Conservation (phyloP, 2,797 vertebrate genomes). For the Chromis chromis region DNA sequence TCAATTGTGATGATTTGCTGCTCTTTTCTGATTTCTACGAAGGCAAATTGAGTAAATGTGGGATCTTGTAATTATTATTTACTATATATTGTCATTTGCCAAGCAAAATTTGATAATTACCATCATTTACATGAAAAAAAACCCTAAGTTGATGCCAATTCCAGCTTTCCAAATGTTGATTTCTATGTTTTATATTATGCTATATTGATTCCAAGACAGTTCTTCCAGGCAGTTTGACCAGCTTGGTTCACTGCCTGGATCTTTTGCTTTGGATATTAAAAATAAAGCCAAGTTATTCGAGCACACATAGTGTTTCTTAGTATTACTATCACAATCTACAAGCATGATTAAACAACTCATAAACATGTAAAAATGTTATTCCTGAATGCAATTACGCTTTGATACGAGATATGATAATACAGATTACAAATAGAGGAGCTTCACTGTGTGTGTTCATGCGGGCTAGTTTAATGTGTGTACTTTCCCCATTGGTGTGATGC, state of each 20-base stretch:
- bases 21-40: too few species aligned
- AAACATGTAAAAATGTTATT: conserved; percentile 15
- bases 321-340: neutral
- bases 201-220: neutral
- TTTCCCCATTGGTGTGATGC: conserved; percentile 35
- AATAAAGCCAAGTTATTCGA: neutral
- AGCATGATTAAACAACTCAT: conserved; percentile 25
- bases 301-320: neutral
- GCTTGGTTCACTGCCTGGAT: conserved; percentile 3
- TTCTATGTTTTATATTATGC: neutral
- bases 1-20: too few species aligned
- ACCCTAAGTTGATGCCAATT: neutral
- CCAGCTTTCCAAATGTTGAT: neutral
- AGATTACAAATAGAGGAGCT: conserved; percentile 14
- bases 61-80: too few species aligned
- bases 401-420: neutral
- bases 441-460: conserved; percentile 22
- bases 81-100: too few species aligned
- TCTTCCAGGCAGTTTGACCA: neutral
- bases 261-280: neutral
- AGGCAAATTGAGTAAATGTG: too few species aligned
- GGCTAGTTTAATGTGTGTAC: conserved; percentile 29
- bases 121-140: too few species aligned
- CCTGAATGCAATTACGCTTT: conserved; percentile 8
- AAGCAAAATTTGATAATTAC: too few species aligned